Base-by-base conservation (phyloP, 2,888 invertebrate species). In the Ochropleura leucogaster region DNA sequence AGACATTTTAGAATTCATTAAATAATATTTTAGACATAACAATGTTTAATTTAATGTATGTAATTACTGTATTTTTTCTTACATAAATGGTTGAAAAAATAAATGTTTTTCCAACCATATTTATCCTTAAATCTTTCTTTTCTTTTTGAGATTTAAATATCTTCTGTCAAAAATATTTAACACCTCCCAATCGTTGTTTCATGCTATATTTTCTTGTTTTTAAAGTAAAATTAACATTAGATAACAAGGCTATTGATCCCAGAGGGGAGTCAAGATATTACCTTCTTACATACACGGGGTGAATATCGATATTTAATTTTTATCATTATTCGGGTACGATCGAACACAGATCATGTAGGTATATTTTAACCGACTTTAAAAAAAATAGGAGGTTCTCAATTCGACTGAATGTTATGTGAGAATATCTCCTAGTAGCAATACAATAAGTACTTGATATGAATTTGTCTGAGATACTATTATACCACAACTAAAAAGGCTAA, bases 191-290 rank as follows among this genome's bases (percentile, higher is more conserved):
- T 57, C 16, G 10, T 2, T 62, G 18, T 4, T 44, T 6, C 9
- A n/a, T 3, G 12, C 18, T 20, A 44, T 14, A 18, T 20, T 57
- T 16, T 44, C 12, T 74, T 66, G 18, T 30, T 51, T 46, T 74
- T 47, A 42, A 10, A n/a, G 12, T 6, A 65, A n/a, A 47, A 9
- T 20, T 30, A 20, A 14, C 7, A 20, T 46, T 10, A 20, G 4
- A 9, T 55, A n/a, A 64, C 47, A 46, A 69, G 47, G 51, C 16
- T 12, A 70, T 77, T 60, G 60, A 47, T 49, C 44, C 47, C 30
- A 3, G 8, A 60, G 7, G 42, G 60, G 42, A 44, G 16, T n/a
- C 20, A 42, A 30, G 30, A 75, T 18, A 30, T 42, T 69, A n/a
- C 30, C 30, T 57, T 30, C 30, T 30, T 57, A 16, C 40, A 5